Evolutionary conservation across 2,888 invertebrate genomes (phyloP).

Genomic region (Eupithecia insigniata): DNA sequence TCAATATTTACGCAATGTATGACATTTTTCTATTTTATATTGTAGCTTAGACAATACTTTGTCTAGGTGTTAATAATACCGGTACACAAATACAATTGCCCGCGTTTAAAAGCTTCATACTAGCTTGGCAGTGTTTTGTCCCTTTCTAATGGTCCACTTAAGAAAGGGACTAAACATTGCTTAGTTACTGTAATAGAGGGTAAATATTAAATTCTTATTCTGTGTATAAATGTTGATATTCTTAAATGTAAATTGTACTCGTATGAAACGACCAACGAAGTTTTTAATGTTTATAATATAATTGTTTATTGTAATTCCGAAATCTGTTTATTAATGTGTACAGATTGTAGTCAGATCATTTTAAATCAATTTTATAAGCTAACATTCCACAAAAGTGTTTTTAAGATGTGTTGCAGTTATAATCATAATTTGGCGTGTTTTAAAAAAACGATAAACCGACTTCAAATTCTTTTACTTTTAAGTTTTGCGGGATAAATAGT

Average conservation of each 20-base stretch:
- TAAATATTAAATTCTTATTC: slow-evolving; percentile 11
- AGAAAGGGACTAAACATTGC: neutral
- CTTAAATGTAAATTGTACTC: slow-evolving; percentile 32
- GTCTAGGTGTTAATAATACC: slow-evolving; percentile 1
- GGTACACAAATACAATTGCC: neutral
- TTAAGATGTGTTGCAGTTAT: too few species aligned
- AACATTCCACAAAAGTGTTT: neutral
- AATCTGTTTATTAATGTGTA: slow-evolving; percentile 16
- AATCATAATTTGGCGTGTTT: too few species aligned
- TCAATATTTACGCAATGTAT: neutral
- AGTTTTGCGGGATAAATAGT: too few species aligned
- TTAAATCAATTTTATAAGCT: slow-evolving; percentile 1
- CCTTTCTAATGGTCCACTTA: neutral
- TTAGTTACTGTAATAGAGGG: neutral
- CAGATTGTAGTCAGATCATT: slow-evolving; percentile 12
- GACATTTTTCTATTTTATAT: neutral
- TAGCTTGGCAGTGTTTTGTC: neutral
- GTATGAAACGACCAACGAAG: slow-evolving; percentile 44
- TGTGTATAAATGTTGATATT: slow-evolving; percentile 32
- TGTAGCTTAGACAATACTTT: neutral
- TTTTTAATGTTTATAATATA: slow-evolving; percentile 21
- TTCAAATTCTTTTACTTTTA: too few species aligned
- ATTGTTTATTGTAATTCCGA: slow-evolving; percentile 9
- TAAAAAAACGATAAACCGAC: too few species aligned
- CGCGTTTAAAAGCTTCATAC: neutral